phyloP scores from a whole-genome alignment of 2,113 vertebrate genomes.

The Tor tambroides region DNA sequence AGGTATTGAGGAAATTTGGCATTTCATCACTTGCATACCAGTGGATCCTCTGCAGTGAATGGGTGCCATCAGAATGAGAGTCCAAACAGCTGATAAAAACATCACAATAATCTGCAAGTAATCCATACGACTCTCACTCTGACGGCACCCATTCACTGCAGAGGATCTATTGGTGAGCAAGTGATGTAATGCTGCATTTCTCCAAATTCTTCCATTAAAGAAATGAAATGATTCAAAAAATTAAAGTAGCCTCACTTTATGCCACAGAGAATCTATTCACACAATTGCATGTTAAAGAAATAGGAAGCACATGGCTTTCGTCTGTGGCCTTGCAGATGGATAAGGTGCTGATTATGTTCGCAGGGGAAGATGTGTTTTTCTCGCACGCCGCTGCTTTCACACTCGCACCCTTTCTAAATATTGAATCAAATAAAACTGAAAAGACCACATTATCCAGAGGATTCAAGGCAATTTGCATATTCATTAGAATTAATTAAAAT shows the following conservation, averaged over 20 bases:
- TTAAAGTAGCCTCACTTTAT: constrained; percentile 25
- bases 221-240: too few species aligned
- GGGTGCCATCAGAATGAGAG: background rate
- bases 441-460: constrained; percentile 63
- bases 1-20: too few species aligned
- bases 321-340: constrained; percentile 51
- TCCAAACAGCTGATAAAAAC: too few species aligned
- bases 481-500: constrained; percentile 64
- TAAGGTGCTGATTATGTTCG: constrained; percentile 57
- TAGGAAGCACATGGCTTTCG: constrained; percentile 26
- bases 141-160: background rate
- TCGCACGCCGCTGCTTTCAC: constrained; percentile 48
- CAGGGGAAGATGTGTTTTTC: constrained; percentile 51
- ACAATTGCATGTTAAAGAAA: background rate
- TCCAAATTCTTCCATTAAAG: too few species aligned
- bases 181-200: too few species aligned
- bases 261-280: background rate
- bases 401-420: constrained; percentile 57
- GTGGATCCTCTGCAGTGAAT: too few species aligned
- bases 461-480: constrained; percentile 63
- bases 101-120: too few species aligned
- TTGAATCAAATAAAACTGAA: constrained; percentile 60
- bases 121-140: too few species aligned
- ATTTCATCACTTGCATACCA: too few species aligned
- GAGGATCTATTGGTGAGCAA: too few species aligned